Conservation (phyloP, 2,113 vertebrate genomes). For the Aphelocoma coerulescens region DNA sequence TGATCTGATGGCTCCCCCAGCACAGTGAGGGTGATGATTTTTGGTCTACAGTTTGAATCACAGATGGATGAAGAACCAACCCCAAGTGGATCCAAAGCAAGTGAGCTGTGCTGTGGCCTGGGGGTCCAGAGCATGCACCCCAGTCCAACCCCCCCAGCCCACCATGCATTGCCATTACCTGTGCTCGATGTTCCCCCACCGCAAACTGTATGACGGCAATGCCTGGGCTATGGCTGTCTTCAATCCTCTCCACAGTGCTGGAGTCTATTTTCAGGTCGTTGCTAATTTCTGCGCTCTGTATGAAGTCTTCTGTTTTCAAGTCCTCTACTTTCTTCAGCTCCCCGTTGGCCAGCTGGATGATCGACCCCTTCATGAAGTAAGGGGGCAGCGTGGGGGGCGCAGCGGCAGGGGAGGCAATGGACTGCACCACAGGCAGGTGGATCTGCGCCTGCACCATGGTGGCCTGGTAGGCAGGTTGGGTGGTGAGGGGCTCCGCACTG, state of each 20-base stretch:
- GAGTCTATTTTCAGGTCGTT: constrained; percentile 97
- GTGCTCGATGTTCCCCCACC: constrained; percentile 91
- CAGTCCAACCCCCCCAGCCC: not conserved
- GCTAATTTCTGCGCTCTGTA: constrained; percentile 97
- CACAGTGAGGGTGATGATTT: not conserved
- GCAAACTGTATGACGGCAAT: constrained; percentile 94
- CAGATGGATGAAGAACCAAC: not conserved
- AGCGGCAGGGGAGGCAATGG: constrained; percentile 68
- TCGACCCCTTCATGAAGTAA: constrained; percentile 97
- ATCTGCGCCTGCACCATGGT: constrained; percentile 91
- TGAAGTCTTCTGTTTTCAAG: constrained; percentile 97
- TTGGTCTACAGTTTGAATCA: not conserved
- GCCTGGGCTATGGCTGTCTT: constrained; percentile 85
- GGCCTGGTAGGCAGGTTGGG: constrained; percentile 80
- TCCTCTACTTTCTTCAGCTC: constrained; percentile 98
- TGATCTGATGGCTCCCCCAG: not conserved
- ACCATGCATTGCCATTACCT: constrained; percentile 72
- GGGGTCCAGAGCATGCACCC: not conserved
- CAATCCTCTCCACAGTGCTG: constrained; percentile 95
- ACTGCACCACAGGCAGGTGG: constrained; percentile 86
- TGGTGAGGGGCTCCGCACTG: constrained; percentile 74
- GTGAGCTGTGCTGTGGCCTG: not conserved
- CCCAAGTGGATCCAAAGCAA: accelerated
- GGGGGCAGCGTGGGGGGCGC: constrained; percentile 85
- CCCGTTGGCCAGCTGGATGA: constrained; percentile 95